Percentiles rank a stretch among this genome's conserved stretches.
Conservation (phyloP, 2,797 vertebrate species). For the Falco cherrug region DNA sequence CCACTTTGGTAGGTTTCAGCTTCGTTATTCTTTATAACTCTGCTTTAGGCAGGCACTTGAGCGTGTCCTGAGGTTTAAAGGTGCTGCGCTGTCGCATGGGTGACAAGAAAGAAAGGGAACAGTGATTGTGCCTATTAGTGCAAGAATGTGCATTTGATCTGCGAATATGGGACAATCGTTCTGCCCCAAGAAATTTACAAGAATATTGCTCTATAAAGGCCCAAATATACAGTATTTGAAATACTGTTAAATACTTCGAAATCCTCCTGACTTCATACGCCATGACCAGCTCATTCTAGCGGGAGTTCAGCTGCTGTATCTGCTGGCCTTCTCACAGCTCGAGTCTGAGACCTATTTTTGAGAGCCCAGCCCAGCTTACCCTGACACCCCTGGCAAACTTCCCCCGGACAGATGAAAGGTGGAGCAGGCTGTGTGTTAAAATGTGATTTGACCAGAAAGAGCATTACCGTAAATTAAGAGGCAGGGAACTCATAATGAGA, state of each 20-base stretch:
- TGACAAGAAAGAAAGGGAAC: background rate
- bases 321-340: background rate
- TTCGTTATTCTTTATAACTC: background rate
- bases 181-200: background rate
- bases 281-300: background rate
- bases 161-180: background rate
- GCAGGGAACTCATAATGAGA: background rate
- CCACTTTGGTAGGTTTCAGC: background rate
- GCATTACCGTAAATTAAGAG: background rate
- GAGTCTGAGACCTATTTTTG: background rate
- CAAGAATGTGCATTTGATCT: background rate
- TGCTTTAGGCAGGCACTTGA: background rate
- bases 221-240: background rate
- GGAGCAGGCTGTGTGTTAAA: background rate
- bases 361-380: background rate
- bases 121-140: background rate
- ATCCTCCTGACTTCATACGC: background rate
- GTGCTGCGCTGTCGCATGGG: background rate
- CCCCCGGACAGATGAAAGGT: background rate
- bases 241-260: background rate
- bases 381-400: accelerated
- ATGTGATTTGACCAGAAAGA: background rate
- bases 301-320: background rate
- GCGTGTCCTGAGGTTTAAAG: background rate
- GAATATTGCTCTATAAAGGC: background rate